Conservation (phyloP, 1,140 invertebrate species). For the Rhagoletis zephyria region DNA sequence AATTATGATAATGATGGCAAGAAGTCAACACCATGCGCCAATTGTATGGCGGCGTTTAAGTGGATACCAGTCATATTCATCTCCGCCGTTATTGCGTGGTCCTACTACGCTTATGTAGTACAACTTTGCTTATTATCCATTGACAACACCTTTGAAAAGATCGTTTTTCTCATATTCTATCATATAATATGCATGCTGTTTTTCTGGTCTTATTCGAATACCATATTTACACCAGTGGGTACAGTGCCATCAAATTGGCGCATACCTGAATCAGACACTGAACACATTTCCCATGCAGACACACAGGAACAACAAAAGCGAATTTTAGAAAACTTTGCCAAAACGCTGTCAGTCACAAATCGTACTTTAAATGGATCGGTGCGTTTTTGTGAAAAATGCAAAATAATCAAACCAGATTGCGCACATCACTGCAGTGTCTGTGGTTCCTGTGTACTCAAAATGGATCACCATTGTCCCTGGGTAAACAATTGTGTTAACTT, state of each 20-base stretch:
- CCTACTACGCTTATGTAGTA: slow-evolving; percentile 97
- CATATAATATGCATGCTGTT: slow-evolving; percentile 91
- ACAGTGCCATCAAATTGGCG: slow-evolving; percentile 88
- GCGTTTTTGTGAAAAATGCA: slow-evolving; percentile 95
- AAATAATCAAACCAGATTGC: slow-evolving; percentile 94
- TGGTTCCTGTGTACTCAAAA: slow-evolving; percentile 92
- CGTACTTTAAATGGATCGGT: slow-evolving; percentile 80
- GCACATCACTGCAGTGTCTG: slow-evolving; percentile 97
- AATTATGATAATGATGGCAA: slow-evolving; percentile 68
- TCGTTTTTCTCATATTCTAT: slow-evolving; percentile 89
- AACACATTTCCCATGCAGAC: slow-evolving; percentile 83
- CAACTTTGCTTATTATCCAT: slow-evolving; percentile 87
- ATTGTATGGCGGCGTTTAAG: slow-evolving; percentile 83
- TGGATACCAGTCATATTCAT: slow-evolving; percentile 97
- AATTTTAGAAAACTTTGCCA: slow-evolving; percentile 87
- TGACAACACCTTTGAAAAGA: slow-evolving; percentile 75
- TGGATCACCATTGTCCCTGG: slow-evolving; percentile 99
- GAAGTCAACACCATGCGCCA: slow-evolving; percentile 69
- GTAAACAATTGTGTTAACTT: slow-evolving; percentile 99
- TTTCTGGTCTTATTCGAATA: slow-evolving; percentile 93
- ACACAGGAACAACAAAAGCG: slow-evolving; percentile 83
- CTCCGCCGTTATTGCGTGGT: slow-evolving; percentile 90
- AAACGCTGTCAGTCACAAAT: slow-evolving; percentile 84
- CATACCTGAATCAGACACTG: slow-evolving; percentile 82
- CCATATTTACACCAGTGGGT: slow-evolving; percentile 89